Percentiles rank a stretch among this genome's conserved stretches.
phyloP scores from a whole-genome alignment of 2,797 vertebrate species.

The Coreius guichenoti region DNA sequence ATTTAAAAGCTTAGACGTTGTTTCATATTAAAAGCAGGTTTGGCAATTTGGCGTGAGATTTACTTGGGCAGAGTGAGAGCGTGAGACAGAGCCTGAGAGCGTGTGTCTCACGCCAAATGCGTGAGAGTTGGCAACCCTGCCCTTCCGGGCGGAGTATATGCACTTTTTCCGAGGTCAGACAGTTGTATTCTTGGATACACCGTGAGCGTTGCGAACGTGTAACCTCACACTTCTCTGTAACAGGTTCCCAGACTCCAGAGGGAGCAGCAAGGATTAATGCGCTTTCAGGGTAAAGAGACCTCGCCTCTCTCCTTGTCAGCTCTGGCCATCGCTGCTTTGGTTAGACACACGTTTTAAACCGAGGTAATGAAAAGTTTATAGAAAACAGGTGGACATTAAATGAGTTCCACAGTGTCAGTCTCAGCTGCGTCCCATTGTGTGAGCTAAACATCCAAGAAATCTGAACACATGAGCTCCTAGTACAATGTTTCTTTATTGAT shows the following conservation, averaged over 20 bases:
- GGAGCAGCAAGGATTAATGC: conserved; percentile 28
- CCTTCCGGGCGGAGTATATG: conserved; percentile 22
- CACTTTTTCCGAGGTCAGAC: conserved; percentile 9
- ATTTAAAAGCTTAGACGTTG: no score
- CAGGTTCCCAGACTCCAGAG: conserved; percentile 31
- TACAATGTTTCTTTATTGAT: conserved; percentile 15
- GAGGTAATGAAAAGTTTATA: conserved; percentile 59
- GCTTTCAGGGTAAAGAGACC: conserved; percentile 8
- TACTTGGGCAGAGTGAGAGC: no score
- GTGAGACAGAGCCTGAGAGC: no score
- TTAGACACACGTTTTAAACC: conserved; percentile 45
- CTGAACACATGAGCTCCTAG: conserved; percentile 14
- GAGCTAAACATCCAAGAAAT: conserved; percentile 37
- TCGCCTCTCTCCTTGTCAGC: conserved; percentile 35
- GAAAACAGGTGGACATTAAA: conserved; percentile 56
- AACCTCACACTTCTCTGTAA: conserved; percentile 40
- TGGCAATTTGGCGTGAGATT: no score
- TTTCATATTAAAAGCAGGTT: no score
- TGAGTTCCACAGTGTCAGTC: conserved; percentile 33
- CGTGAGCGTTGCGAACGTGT: not conserved
- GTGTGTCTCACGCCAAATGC: no score
- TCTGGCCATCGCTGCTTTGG: conserved; percentile 33
- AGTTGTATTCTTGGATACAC: conserved; percentile 25
- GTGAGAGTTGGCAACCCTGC: no score
- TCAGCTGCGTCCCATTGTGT: conserved; percentile 34